Percentiles rank a stretch among this genome's conserved stretches.
Evolutionary conservation across 2,113 vertebrate genomes (phyloP).

Genomic region (Gymnocephalus cernua): DNA sequence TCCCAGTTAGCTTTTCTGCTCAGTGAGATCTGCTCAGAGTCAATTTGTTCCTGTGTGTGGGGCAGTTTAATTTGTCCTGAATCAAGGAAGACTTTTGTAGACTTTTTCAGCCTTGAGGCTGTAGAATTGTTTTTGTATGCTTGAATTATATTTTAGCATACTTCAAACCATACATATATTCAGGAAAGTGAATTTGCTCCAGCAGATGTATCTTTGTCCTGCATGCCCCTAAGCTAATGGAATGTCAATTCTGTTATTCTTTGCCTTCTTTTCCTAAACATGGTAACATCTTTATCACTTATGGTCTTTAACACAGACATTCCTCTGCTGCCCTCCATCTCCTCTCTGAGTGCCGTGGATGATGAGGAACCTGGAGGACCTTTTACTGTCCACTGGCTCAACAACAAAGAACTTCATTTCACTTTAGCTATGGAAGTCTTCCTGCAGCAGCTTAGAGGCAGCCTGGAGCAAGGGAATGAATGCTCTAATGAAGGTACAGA

Average conservation of each 20-base stretch:
- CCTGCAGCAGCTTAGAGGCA: slow-evolving; percentile 91
- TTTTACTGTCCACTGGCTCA: slow-evolving; percentile 98
- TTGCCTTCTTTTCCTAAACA: background rate
- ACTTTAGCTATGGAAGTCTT: slow-evolving; percentile 97
- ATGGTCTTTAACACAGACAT: slow-evolving; percentile 86
- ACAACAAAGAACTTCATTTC: slow-evolving; percentile 98
- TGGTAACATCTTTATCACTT: background rate
- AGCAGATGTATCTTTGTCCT: slow-evolving; percentile 20
- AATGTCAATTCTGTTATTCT: background rate
- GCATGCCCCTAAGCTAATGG: background rate
- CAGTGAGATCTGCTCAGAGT: slow-evolving; percentile 12
- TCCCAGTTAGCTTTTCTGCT: slow-evolving; percentile 28
- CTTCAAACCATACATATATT: slow-evolving; percentile 21
- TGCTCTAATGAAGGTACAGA: slow-evolving; percentile 87
- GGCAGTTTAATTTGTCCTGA: slow-evolving; percentile 49
- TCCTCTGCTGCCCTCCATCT: slow-evolving; percentile 97
- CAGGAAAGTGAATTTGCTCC: slow-evolving; percentile 16
- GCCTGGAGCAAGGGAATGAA: slow-evolving; percentile 89
- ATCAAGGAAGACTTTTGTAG: slow-evolving; percentile 27
- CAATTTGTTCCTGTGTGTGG: slow-evolving; percentile 27
- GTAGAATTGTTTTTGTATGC: slow-evolving; percentile 43
- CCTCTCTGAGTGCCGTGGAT: slow-evolving; percentile 89
- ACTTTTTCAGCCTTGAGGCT: slow-evolving; percentile 40
- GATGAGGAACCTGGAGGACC: slow-evolving; percentile 91
- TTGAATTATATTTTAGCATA: slow-evolving; percentile 46